Conservation (phyloP, 2,113 vertebrate species). For the Peromyscus leucopus region DNA sequence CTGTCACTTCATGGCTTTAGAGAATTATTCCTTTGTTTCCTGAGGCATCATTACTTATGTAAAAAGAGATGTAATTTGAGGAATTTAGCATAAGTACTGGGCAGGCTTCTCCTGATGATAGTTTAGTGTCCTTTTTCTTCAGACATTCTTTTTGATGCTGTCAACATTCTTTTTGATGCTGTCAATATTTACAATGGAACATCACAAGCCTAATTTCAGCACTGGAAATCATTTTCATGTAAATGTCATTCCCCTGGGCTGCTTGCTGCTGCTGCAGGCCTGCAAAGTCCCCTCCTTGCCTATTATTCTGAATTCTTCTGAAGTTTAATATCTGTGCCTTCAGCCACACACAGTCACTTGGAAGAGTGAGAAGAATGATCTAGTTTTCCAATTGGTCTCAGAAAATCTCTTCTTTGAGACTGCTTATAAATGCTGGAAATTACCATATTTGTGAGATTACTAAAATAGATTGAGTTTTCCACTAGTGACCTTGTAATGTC, state of each 20-base stretch:
- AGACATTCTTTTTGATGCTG: constrained; percentile 81
- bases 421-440: constrained; percentile 73
- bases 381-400: constrained; percentile 66
- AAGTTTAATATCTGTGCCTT: constrained; percentile 77
- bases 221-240: constrained; percentile 83
- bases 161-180: constrained; percentile 81
- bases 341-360: constrained; percentile 53
- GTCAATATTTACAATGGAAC: constrained; percentile 82
- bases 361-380: constrained; percentile 58
- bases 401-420: constrained; percentile 42
- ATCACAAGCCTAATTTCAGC: constrained; percentile 81
- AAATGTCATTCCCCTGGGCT: constrained; percentile 76
- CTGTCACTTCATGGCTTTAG: constrained; percentile 68
- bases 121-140: constrained; percentile 77
- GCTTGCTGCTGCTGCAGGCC: constrained; percentile 41
- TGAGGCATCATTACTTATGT: constrained; percentile 75
- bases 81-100: constrained; percentile 83
- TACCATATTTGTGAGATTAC: constrained; percentile 55
- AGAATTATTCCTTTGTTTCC: constrained; percentile 81
- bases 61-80: constrained; percentile 75
- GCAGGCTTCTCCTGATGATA: constrained; percentile 78
- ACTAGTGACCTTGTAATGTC: background rate
- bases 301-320: constrained; percentile 69
- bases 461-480: background rate
- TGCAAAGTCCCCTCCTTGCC: constrained; percentile 66